phyloP scores from a whole-genome alignment of 2,113 vertebrate genomes.

The Pachyramphus minor region DNA sequence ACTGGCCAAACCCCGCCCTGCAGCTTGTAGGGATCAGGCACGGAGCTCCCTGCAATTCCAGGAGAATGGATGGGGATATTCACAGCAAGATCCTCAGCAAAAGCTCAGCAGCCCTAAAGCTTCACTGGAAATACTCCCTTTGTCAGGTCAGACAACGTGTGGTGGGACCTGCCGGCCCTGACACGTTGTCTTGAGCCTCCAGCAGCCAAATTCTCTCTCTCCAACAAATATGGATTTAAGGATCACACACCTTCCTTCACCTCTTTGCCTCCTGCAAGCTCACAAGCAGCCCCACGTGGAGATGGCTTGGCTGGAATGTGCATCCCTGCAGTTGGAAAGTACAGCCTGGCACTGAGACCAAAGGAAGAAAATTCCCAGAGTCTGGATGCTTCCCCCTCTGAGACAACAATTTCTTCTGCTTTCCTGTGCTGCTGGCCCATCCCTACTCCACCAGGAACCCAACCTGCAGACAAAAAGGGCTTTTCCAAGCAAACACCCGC shows the following conservation, averaged over 20 bases:
- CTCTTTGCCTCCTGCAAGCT: background rate
- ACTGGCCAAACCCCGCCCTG: background rate
- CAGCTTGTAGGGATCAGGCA: background rate
- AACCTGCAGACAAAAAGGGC: background rate
- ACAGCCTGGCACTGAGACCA: background rate
- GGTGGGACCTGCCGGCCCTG: background rate
- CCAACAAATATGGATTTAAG: background rate
- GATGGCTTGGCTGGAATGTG: background rate
- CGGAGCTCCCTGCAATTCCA: rapidly evolving
- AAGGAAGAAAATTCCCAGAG: background rate
- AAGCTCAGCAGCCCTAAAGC: background rate
- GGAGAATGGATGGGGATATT: rapidly evolving
- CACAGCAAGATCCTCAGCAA: background rate
- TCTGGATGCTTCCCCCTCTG: rapidly evolving
- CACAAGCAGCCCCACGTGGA: rapidly evolving
- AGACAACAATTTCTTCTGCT: background rate
- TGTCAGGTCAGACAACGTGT: background rate
- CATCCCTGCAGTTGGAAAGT: background rate
- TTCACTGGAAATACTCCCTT: background rate
- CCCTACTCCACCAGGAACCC: background rate
- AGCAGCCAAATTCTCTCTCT: background rate
- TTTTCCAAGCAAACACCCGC: background rate
- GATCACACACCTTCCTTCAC: background rate
- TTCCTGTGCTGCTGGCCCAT: background rate
- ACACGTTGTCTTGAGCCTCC: rapidly evolving